Base-by-base conservation (phyloP, 2,888 invertebrate genomes). In the Cataglyphis albicans region DNA sequence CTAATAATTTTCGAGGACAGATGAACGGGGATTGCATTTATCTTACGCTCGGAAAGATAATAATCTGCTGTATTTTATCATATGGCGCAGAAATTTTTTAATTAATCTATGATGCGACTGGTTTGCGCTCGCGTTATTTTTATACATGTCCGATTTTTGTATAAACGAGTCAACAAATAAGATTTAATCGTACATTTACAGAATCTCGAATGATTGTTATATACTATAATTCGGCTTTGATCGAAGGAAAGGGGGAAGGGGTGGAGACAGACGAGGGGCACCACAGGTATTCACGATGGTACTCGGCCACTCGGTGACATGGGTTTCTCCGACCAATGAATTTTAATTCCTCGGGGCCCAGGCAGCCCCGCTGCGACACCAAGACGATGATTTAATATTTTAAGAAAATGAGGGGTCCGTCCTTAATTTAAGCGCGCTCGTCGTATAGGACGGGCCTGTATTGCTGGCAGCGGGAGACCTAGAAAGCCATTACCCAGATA, bases 331-430 rank as follows among this genome's bases (percentile, higher is more conserved):
- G 93, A 92, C 93, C 94, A 93, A 94, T 94, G 94, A 94, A 94
- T 94, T 94, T 94, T 94, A 93, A 94, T 94, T 94, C 93, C 93
- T 89, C 90, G 88, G 89, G 52, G 88, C 82, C 87, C 89, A 75
- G 86, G 91, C 91, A 92, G 91, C 92, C 91, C 94, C 92, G 94
- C 94, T 93, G 94, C 92, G 94, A 94, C 94, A 93, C 91, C 91
- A 91, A 90, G 91, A 93, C 93, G 94, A 94, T 94, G 94, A 94
- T 94, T 94, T 94, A 94, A 94, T 94, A 94, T 94, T 94, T 93
- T 92, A 92, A 93, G 93, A 92, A 94, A 94, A 94, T 92, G 92
- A 93, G 92, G 91, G 92, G 91, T 92, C 92, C 92, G 90, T 91
- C 92, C 92, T 93, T 93, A 92, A 92, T 93, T 92, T 92, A 92